phyloP scores from a whole-genome alignment of 2,113 vertebrate species.

The Orientallactaga bullata region DNA sequence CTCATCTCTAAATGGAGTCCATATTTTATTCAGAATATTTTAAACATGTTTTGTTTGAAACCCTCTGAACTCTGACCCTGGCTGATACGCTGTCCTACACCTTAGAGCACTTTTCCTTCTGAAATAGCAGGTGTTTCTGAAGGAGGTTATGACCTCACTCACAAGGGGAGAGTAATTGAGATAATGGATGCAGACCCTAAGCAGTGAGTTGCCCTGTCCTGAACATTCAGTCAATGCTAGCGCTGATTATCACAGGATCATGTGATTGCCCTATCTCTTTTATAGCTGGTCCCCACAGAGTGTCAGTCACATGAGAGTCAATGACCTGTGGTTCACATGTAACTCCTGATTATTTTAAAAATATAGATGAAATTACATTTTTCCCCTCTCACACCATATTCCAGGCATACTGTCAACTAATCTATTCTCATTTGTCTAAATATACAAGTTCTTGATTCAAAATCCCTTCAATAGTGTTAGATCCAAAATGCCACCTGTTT shows the following conservation, averaged over 20 bases:
- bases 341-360: constrained; percentile 6
- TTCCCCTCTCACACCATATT: background rate
- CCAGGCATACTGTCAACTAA: background rate
- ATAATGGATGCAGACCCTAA: background rate
- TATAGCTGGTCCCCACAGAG: background rate
- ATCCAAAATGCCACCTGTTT: background rate
- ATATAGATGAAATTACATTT: constrained; percentile 27
- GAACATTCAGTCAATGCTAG: background rate
- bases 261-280: background rate
- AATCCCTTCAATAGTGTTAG: constrained; percentile 42
- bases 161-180: background rate
- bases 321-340: background rate
- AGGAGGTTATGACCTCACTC: background rate
- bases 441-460: background rate
- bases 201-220: background rate
- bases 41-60: constrained; percentile 8
- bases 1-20: background rate
- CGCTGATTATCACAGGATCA: background rate
- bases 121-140: constrained; percentile 40
- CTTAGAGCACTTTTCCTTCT: constrained; percentile 38
- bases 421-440: constrained; percentile 25
- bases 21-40: constrained; percentile 32
- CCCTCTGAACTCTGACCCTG: background rate
- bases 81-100: background rate
- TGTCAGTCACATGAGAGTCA: constrained; percentile 1